Conservation (phyloP, 2,797 vertebrate genomes). For the Epinephelus awoara region DNA sequence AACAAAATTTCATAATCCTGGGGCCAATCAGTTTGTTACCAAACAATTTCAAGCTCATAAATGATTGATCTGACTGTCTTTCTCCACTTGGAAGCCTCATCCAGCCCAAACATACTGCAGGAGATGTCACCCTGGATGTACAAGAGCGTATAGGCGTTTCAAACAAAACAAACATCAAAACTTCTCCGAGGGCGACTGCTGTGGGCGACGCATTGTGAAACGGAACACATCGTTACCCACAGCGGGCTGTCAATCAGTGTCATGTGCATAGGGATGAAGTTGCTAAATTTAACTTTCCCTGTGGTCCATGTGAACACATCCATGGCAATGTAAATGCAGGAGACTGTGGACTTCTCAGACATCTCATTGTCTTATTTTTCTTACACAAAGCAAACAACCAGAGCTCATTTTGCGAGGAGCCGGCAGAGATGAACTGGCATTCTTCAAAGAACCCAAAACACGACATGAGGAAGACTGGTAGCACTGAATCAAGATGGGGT, state of each 20-base stretch:
- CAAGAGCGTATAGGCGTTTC: conserved; percentile 60
- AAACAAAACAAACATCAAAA: conserved; percentile 75
- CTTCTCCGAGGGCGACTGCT: conserved; percentile 69
- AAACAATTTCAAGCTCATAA: conserved; percentile 4
- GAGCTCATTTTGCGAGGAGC: conserved; percentile 17
- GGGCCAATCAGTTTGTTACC: background rate
- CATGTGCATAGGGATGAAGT: conserved; percentile 55
- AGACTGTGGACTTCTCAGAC: conserved; percentile 23
- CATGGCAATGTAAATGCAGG: conserved; percentile 41
- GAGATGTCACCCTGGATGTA: conserved; percentile 42
- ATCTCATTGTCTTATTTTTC: background rate
- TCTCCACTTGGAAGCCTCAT: conserved; percentile 45
- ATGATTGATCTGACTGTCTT: conserved; percentile 19
- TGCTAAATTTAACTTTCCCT: conserved; percentile 71
- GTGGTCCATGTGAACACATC: conserved; percentile 38
- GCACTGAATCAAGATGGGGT: conserved; percentile 25
- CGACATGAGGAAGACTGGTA: conserved; percentile 17
- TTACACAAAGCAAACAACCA: conserved; percentile 15
- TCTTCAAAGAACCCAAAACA: conserved; percentile 40
- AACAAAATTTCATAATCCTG: background rate
- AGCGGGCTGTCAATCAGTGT: conserved; percentile 75
- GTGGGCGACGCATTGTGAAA: conserved; percentile 67
- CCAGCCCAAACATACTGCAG: conserved; percentile 42
- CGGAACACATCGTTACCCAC: conserved; percentile 74
- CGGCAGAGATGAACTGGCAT: conserved; percentile 17